Evolutionary conservation across 92 coral and sea anemone species (phyloP).

Genomic region (Phymanthus crucifer): DNA sequence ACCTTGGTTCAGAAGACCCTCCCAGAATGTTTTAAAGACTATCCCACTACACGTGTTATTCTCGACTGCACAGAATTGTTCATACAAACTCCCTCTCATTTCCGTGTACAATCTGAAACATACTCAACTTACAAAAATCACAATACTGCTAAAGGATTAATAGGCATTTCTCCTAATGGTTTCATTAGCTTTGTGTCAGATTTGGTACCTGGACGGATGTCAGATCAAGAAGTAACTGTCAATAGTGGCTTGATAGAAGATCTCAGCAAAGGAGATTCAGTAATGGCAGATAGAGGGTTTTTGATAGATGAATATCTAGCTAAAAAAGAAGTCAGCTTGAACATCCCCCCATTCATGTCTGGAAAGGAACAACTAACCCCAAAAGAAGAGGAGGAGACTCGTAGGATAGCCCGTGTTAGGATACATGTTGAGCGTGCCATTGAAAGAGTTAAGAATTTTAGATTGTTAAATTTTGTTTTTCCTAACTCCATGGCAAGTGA

Average conservation of each 20-base stretch:
- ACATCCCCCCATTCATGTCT: slow-evolving; percentile 44
- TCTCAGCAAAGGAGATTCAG: slow-evolving; percentile 36
- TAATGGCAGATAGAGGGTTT: slow-evolving; percentile 58
- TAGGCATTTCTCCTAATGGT: slow-evolving; percentile 43
- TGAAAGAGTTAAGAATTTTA: slow-evolving; percentile 45
- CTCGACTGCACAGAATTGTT: slow-evolving; percentile 57
- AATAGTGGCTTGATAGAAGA: slow-evolving; percentile 45
- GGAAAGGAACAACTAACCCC: slow-evolving; percentile 10
- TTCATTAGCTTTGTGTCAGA: slow-evolving; percentile 43
- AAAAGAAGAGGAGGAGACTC: slow-evolving; percentile 32
- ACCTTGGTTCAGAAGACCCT: slow-evolving; percentile 28
- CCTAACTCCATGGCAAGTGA: slow-evolving; percentile 62
- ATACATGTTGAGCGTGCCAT: slow-evolving; percentile 68
- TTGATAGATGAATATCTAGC: slow-evolving; percentile 49
- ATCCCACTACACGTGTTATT: slow-evolving; percentile 48
- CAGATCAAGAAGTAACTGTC: slow-evolving; percentile 44
- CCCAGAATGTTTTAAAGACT: slow-evolving; percentile 45
- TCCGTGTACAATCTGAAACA: slow-evolving; percentile 39
- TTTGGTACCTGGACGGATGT: slow-evolving; percentile 38
- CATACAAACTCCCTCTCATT: slow-evolving; percentile 45
- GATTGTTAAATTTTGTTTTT: slow-evolving; percentile 40
- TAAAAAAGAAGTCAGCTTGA: slow-evolving; percentile 23
- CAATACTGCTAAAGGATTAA: slow-evolving; percentile 37
- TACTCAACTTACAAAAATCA: slow-evolving; percentile 44
- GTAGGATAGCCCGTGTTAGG: slow-evolving; percentile 60